phyloP scores from a whole-genome alignment of 2,888 invertebrate species.

The Lepidocyrtinus sp. region DNA sequence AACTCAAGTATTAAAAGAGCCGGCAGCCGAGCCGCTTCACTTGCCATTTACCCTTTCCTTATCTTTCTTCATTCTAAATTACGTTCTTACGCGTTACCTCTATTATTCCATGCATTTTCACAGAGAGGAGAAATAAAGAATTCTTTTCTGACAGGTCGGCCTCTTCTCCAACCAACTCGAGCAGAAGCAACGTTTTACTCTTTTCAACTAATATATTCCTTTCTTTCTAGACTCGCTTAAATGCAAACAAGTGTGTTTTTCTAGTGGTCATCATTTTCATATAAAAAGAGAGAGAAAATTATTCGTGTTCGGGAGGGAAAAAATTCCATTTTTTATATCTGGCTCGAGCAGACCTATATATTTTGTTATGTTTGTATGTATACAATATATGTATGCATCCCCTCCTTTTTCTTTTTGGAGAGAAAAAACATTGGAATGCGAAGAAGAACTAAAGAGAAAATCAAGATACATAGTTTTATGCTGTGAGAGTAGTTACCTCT shows the following conservation, averaged over 20 bases:
- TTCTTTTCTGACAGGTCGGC: slow-evolving; percentile 28
- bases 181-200: not conserved
- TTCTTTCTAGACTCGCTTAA: not conserved
- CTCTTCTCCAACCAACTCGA: slow-evolving; percentile 2
- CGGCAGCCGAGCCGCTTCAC: not conserved
- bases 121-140: slow-evolving; percentile 8
- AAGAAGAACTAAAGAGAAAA: slow-evolving; percentile 15
- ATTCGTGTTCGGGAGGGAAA: not conserved
- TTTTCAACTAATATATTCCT: not conserved
- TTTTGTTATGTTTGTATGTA: slow-evolving; percentile 15
- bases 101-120: slow-evolving; percentile 13
- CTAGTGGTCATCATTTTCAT: not conserved
- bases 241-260: not conserved
- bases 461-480: not conserved
- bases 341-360: not conserved
- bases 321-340: not conserved
- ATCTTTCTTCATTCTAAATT: not conserved
- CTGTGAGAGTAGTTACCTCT: slow-evolving; percentile 21
- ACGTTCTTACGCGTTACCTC: not conserved
- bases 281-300: not conserved
- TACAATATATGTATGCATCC: slow-evolving; percentile 20
- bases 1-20: not conserved
- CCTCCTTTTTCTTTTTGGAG: slow-evolving; percentile 50
- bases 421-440: slow-evolving; percentile 50
- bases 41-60: not conserved